Conservation (phyloP, 2,113 vertebrate genomes). For the Hemibagrus wyckioides region DNA sequence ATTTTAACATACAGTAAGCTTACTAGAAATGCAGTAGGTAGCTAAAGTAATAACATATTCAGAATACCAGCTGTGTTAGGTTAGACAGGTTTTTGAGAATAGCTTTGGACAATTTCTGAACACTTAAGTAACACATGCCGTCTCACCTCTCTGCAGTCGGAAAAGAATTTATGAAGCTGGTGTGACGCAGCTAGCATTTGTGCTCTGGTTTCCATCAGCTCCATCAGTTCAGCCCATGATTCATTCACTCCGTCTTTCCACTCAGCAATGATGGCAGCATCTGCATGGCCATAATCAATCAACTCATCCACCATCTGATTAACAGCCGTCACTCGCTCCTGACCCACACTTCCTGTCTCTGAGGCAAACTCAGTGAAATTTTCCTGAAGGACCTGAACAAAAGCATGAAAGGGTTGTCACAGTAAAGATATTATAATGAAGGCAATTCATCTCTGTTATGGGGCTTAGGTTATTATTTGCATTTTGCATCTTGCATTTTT, state of each 20-base stretch:
- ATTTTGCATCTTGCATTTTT: not conserved
- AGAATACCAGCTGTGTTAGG: not conserved
- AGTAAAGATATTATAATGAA: not conserved
- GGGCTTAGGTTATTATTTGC: not conserved
- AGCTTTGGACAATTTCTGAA: not conserved
- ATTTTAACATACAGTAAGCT: not conserved
- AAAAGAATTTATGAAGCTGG: constrained; percentile 95
- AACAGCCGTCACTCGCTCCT: constrained; percentile 86
- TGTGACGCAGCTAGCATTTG: constrained; percentile 92
- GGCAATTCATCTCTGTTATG: not conserved
- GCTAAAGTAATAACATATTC: not conserved
- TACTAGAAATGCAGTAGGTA: not conserved
- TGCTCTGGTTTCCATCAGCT: constrained; percentile 90
- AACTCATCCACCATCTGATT: constrained; percentile 98
- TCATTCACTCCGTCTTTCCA: constrained; percentile 97
- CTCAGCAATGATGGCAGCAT: constrained; percentile 91
- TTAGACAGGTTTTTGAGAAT: not conserved
- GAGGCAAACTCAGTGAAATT: constrained; percentile 91
- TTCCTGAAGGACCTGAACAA: constrained; percentile 82
- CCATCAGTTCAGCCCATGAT: constrained; percentile 93
- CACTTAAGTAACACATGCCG: not conserved
- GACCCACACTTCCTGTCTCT: constrained; percentile 84
- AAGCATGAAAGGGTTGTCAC: not conserved
- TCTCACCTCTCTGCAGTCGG: constrained; percentile 83
- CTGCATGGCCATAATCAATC: constrained; percentile 90